Conservation (phyloP, 2,888 invertebrate genomes). For the Andrena haemorrhoa region DNA sequence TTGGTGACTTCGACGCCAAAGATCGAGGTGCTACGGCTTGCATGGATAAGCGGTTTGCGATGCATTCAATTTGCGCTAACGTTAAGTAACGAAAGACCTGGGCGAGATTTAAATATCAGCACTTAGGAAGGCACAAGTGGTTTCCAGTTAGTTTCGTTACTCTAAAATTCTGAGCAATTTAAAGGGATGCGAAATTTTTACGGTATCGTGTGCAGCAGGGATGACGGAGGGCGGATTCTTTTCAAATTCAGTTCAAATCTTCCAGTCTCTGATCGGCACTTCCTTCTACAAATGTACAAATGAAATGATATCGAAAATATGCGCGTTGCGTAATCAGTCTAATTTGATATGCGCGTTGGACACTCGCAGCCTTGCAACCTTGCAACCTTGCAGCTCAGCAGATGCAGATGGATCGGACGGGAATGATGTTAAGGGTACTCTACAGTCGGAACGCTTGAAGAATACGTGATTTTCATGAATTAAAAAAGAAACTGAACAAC, state of each 20-base stretch:
- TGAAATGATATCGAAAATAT: neutral
- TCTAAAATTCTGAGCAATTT: neutral
- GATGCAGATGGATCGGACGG: slow-evolving; percentile 39
- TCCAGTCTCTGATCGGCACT: no score
- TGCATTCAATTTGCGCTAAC: neutral
- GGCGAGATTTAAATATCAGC: no score
- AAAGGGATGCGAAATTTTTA: neutral
- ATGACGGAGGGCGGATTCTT: no score
- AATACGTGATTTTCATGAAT: no score
- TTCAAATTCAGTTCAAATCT: no score
- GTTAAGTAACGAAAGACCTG: neutral
- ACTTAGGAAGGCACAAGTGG: no score
- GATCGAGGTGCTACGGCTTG: neutral
- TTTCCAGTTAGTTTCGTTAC: neutral
- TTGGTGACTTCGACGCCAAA: neutral
- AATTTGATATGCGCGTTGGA: neutral
- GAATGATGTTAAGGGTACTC: slow-evolving; percentile 18
- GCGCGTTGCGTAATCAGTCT: neutral
- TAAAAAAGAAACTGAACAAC: no score
- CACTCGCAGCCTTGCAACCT: slow-evolving; percentile 21
- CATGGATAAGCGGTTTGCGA: slow-evolving; percentile 32
- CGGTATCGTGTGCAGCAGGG: neutral
- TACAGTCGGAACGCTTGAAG: neutral
- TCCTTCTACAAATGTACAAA: no score
- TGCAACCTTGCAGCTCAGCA: slow-evolving; percentile 34